phyloP scores from a whole-genome alignment of 2,888 invertebrate genomes.

The Amphipyra tragopoginis region DNA sequence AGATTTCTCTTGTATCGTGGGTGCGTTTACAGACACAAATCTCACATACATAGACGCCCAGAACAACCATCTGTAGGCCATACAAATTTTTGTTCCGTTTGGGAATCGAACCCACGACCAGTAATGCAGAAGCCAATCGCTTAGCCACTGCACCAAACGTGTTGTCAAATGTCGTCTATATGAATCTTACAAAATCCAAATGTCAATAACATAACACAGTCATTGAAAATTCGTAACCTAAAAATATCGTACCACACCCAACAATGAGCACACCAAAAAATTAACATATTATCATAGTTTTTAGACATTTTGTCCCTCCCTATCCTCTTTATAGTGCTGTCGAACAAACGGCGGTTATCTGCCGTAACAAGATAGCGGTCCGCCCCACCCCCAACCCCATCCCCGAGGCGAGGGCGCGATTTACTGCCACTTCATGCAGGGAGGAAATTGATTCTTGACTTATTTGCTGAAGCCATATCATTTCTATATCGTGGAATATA shows the following conservation, averaged over 20 bases:
- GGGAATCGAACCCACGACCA: too few species aligned
- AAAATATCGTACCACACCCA: slow-evolving; percentile 30
- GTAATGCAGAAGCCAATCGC: too few species aligned
- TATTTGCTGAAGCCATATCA: slow-evolving; percentile 62
- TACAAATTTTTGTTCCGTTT: too few species aligned
- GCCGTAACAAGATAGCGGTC: slow-evolving; percentile 57
- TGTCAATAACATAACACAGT: too few species aligned
- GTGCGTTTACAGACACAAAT: too few species aligned
- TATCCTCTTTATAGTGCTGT: slow-evolving; percentile 66
- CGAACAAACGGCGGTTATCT: slow-evolving; percentile 72
- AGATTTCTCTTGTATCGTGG: too few species aligned
- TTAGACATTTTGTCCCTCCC: slow-evolving; percentile 67
- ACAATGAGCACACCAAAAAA: slow-evolving; percentile 60
- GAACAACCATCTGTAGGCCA: too few species aligned
- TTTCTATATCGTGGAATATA: slow-evolving; percentile 34
- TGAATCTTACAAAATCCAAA: too few species aligned
- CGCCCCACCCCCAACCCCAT: slow-evolving; percentile 19
- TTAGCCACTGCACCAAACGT: too few species aligned
- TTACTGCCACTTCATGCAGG: slow-evolving; percentile 62
- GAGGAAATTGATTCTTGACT: slow-evolving; percentile 73
- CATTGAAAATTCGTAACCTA: not conserved
- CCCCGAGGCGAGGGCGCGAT: slow-evolving; percentile 41
- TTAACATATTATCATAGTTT: slow-evolving; percentile 76
- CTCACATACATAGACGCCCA: too few species aligned
- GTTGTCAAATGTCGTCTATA: too few species aligned